Percentiles rank a stretch among this genome's conserved stretches.
These are phyloP conservation scores for Tetragonula carbonaria DNA, from an alignment of 2,888 invertebrate species.

Conservation along the genomic window DNA sequence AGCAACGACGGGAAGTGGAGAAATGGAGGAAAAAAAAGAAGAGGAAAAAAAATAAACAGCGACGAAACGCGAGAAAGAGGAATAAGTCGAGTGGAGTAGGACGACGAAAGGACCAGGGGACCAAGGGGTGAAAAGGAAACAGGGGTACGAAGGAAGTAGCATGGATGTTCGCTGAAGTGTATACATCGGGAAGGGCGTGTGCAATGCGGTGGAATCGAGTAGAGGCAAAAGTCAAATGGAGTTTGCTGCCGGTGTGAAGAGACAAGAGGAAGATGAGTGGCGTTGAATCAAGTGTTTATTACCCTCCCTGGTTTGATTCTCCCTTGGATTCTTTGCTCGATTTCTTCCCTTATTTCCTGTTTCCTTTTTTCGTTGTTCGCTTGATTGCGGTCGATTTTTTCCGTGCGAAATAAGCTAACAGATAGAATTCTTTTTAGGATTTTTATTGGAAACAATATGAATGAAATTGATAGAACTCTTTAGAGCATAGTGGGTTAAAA, in stretches of 20 bases:
- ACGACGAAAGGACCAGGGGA: background rate
- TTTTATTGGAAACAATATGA: too few relatives aligned
- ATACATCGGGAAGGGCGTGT: slow-evolving; percentile 65
- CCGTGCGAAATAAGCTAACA: background rate
- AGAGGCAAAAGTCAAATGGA: slow-evolving; percentile 74
- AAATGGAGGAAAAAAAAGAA: background rate
- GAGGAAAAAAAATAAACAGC: slow-evolving; percentile 19
- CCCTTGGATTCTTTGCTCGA: slow-evolving; percentile 13
- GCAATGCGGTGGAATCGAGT: slow-evolving; percentile 82
- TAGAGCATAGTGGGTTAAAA: too few relatives aligned
- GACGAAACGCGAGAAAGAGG: slow-evolving; percentile 32
- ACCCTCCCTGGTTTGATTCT: slow-evolving; percentile 38
- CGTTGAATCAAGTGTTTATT: slow-evolving; percentile 64
- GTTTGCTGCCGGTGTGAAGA: slow-evolving; percentile 56
- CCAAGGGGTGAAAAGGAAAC: slow-evolving; percentile 26
- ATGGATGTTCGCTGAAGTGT: slow-evolving; percentile 65
- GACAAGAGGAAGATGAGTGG: slow-evolving; percentile 62
- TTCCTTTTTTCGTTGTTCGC: background rate
- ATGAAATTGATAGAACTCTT: too few relatives aligned
- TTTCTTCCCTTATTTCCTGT: slow-evolving; percentile 24
- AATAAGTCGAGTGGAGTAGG: slow-evolving; percentile 14
- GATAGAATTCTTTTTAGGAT: too few relatives aligned
- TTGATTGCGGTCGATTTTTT: background rate
- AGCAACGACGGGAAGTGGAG: too few relatives aligned
- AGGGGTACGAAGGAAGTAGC: slow-evolving; percentile 38